Base-by-base conservation (phyloP, 2,888 invertebrate genomes). In the Orchesella flavescens region DNA sequence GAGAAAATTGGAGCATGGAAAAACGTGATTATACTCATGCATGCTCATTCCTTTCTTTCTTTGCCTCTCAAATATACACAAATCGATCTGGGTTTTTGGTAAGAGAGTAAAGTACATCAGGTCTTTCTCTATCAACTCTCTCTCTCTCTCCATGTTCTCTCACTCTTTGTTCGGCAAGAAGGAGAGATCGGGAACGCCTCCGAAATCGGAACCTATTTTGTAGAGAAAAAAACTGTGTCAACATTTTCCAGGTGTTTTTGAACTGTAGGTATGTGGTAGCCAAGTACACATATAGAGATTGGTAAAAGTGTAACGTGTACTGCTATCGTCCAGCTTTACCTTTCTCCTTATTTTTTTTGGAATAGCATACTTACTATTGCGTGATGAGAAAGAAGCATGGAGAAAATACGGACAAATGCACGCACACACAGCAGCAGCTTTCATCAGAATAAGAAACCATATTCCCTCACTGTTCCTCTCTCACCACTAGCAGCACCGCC, bases 301-400 rank as follows among this genome's bases (percentile, higher is more conserved):
- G n/a, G n/a, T n/a, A n/a, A n/a, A n/a, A n/a, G n/a, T n/a, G n/a
- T n/a, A n/a, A n/a, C n/a, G n/a, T n/a, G n/a, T n/a, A n/a, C n/a
- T n/a, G n/a, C n/a, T n/a, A n/a, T n/a, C n/a, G n/a, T n/a, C n/a
- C n/a, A n/a, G n/a, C n/a, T n/a, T n/a, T n/a, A n/a, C n/a, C n/a
- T n/a, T n/a, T n/a, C n/a, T n/a, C n/a, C n/a, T n/a, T n/a, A n/a
- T n/a, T n/a, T n/a, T n/a, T n/a, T n/a, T n/a, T n/a, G n/a, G n/a
- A n/a, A n/a, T n/a, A n/a, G n/a, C n/a, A n/a, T n/a, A n/a, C n/a
- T n/a, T n/a, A n/a, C 12, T 69, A 55, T 83, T 79, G 79, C 84
- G 84, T 84, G 84, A 53, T 79, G 74, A 79, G 55, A 59, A 46
- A 71, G 71, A 73, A 80, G 17, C n/a, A 73, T 19, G 63, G 65